Base-by-base conservation (phyloP, 2,888 invertebrate species). In the Trichacis sp. region DNA sequence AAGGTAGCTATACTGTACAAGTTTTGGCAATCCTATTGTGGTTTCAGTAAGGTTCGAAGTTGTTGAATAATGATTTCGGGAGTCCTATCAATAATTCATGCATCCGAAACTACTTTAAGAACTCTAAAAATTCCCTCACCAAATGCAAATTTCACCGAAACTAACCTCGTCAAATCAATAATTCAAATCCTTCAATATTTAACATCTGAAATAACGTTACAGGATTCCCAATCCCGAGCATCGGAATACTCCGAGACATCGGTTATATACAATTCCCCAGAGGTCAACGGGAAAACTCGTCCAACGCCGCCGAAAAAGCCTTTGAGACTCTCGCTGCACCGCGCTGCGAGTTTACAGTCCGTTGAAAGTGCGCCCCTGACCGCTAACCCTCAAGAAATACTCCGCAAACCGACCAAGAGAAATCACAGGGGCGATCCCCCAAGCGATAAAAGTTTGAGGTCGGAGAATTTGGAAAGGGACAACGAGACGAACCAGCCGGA, bases 291-390 rank as follows among this genome's bases (percentile, higher is more conserved):
- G 1, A 88, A 88, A 65, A 86, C 88, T 1, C 86, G 92, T 54
- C 94, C 94, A 0, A 90, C 91, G 11, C 95, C 95, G 2, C 95
- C 95, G 15, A 92, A 94, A 75, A 95, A 95, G 79, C 95, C 95
- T 0, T 83, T 94, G 48, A 87, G 95, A 8, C 85, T 95, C 38
- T 95, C 94, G 0, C 84, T 95, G 49, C 95, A 95, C 79, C 89
- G 94, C 73, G 93, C 95, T 0, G 90, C 92, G 66, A 94, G 94
- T 82, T 88, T 93, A 48, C 93, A 93, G 77, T 93, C 93, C 0
- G 88, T 93, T 0, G 88, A 88, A 68, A 85, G 79, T 47, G 77
- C 85, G 0, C 84, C 84, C 0, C 76, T 82, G 0, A 68, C 76
- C 1, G 72, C 78, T 1, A 72, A 79, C 0, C 57, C 69, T 5